Evolutionary conservation across 2,797 vertebrate genomes (phyloP).

Genomic region (Neostethus bicornis): DNA sequence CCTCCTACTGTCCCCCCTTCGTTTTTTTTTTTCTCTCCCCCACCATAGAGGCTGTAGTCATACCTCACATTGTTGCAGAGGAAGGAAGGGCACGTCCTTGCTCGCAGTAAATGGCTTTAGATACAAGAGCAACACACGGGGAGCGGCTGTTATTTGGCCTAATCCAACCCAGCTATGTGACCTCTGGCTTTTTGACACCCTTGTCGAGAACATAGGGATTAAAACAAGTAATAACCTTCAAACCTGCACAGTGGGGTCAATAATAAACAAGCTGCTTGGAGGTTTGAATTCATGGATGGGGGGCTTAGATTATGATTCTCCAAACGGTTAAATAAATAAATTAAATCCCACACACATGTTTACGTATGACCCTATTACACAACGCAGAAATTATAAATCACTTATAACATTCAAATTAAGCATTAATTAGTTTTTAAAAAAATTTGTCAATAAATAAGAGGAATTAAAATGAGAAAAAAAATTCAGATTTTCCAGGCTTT

Average conservation of each 20-base stretch:
- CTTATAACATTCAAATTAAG: too few relatives aligned
- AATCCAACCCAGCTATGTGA: conserved; percentile 40
- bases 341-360: too few relatives aligned
- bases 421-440: too few relatives aligned
- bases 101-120: conserved; percentile 62
- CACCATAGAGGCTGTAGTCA: conserved; percentile 55
- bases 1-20: background rate
- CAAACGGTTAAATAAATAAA: too few relatives aligned
- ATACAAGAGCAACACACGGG: conserved; percentile 41
- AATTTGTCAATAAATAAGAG: too few relatives aligned
- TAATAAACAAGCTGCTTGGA: background rate
- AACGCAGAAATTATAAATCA: too few relatives aligned
- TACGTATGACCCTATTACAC: too few relatives aligned
- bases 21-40: conserved; percentile 47
- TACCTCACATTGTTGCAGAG: conserved; percentile 68
- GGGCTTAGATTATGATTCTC: too few relatives aligned
- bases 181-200: conserved; percentile 14
- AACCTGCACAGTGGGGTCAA: background rate
- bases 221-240: conserved; percentile 5
- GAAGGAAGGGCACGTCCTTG: conserved; percentile 71
- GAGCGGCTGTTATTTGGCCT: conserved; percentile 44
- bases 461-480: too few relatives aligned
- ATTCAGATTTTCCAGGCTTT: too few relatives aligned
- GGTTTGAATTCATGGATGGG: background rate
- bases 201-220: conserved; percentile 7